Base-by-base conservation (phyloP, 2,113 vertebrate genomes). In the Tautogolabrus adspersus region DNA sequence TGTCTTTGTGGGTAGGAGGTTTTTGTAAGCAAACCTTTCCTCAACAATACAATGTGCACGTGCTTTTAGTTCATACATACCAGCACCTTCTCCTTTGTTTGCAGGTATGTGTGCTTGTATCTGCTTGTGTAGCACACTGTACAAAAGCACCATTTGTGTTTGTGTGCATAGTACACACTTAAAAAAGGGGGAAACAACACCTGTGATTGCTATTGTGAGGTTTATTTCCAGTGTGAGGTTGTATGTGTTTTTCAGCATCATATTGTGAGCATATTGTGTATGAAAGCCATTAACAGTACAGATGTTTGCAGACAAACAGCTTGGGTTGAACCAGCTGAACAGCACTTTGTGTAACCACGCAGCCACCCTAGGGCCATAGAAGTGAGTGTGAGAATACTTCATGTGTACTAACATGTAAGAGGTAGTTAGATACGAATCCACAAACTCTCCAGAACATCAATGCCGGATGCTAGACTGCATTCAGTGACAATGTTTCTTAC, bases 1-100 rank as follows among this genome's bases (percentile, higher is more conserved):
- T 55, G 18, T 49, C 21, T 69, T 59, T 57, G n/a, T 76, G 71
- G 67, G 58, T 23, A 23, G 10, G 40, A 54, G 60, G 75, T 11
- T 42, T 78, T 83, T 89, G 77, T 72, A 42, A 56, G 76, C 56
- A 71, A n/a, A 55, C 65, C 21, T 81, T 75, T 79, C 58, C 51
- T 67, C 60, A 34, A 88, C 82, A 88, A 83, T 84, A 59, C 65
- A 38, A 52, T 18, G 9, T 66, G 69, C 61, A 23, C 62, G 23
- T 87, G 63, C 78, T 61, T 87, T 84, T 87, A 22, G 76, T 78
- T 84, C 83, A 75, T 75, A 70, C 63, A 21, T 22, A 66, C 79
- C 57, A 84, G 89, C 80, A 88, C 64, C 73, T 87, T 83, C 77
- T 62, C 73, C 83, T 89, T 89, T 88, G 84, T 90, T 72, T 51